Percentiles rank a stretch among this genome's conserved stretches.
These are phyloP conservation scores for Molossus alvarezi DNA, from an alignment of 2,797 vertebrate genomes.

Conservation along the genomic window DNA sequence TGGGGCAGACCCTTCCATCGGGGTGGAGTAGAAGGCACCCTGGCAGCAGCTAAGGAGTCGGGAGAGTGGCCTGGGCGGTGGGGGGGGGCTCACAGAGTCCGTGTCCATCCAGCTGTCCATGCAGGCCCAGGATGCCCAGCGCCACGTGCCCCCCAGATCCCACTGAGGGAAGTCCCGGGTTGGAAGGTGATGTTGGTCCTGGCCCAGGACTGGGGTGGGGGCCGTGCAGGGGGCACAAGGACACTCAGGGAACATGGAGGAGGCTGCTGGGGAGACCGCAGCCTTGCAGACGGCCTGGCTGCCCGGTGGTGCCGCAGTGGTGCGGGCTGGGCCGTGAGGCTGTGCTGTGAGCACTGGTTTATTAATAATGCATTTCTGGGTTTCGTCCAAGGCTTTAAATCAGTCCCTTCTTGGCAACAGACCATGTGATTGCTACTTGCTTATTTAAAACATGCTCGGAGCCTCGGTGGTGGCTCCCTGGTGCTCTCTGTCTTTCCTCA, in stretches of 20 bases:
- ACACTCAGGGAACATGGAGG: background rate
- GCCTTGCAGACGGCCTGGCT: background rate
- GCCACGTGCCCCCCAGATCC: accelerated
- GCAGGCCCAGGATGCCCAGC: background rate
- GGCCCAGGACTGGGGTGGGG: background rate
- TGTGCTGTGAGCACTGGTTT: background rate
- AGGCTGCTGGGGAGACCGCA: background rate
- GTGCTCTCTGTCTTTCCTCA: background rate
- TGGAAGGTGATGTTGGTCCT: background rate
- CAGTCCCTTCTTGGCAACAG: background rate
- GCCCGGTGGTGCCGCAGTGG: background rate
- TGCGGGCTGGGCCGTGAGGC: background rate
- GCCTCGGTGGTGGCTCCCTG: background rate
- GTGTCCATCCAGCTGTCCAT: background rate
- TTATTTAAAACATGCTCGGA: background rate
- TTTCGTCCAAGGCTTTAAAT: background rate
- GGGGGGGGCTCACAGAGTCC: background rate
- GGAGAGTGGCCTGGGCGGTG: background rate
- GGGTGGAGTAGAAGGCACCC: background rate
- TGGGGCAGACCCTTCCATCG: background rate
- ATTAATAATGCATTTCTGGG: background rate
- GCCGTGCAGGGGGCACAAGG: background rate
- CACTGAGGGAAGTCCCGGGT: background rate
- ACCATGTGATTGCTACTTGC: background rate
- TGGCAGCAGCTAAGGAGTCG: background rate